Evolutionary conservation across 2,888 invertebrate genomes (phyloP).

Genomic region (Nymphalis urticae): DNA sequence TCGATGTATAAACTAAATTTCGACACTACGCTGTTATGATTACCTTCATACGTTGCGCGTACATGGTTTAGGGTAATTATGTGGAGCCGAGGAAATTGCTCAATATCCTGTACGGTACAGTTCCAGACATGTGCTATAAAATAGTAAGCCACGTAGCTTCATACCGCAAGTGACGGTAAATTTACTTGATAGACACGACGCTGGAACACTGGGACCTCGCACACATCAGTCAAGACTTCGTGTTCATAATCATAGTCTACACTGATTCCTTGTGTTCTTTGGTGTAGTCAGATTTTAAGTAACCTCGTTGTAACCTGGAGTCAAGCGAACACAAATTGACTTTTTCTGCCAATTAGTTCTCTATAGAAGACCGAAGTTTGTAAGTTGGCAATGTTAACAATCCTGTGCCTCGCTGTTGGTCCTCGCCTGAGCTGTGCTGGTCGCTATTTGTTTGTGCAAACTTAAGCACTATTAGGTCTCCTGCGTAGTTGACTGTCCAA

Average conservation of each 20-base stretch:
- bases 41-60: neutral
- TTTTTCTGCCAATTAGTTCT: too few species aligned
- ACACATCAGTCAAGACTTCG: slow-evolving; percentile 10
- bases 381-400: too few species aligned
- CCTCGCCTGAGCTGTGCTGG: too few species aligned
- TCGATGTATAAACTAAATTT: neutral
- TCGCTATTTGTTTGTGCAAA: too few species aligned
- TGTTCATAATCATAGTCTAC: neutral
- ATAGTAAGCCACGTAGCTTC: slow-evolving; percentile 25
- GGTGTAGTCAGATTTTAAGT: neutral
- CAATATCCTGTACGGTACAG: slow-evolving; percentile 54
- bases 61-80: slow-evolving; percentile 26
- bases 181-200: slow-evolving; percentile 39
- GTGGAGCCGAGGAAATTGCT: slow-evolving; percentile 57
- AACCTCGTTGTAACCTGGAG: too few species aligned
- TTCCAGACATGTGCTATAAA: slow-evolving; percentile 21
- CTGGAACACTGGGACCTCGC: slow-evolving; percentile 9
- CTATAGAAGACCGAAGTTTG: too few species aligned
- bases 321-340: too few species aligned
- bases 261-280: neutral
- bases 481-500: too few species aligned
- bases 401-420: too few species aligned
- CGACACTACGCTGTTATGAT: neutral
- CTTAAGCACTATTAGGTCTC: too few species aligned
- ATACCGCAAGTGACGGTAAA: slow-evolving; percentile 41